Conservation (phyloP, 2,113 vertebrate genomes). For the Tragelaphus imberbis region DNA sequence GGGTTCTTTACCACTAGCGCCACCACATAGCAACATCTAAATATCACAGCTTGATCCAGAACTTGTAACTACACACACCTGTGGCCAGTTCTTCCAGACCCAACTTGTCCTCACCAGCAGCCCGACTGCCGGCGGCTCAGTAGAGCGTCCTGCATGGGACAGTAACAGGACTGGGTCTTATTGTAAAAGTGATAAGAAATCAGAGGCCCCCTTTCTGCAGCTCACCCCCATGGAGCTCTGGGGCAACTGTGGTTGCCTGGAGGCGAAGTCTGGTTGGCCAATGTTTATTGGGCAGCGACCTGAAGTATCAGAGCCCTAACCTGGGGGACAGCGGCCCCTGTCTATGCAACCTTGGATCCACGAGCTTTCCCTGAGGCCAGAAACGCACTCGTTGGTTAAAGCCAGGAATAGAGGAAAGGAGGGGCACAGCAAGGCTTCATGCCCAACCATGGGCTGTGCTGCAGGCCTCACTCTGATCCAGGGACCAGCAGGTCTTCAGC, state of each 20-base stretch:
- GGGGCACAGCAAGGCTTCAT: background rate
- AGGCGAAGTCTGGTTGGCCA: background rate
- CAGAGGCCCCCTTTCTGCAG: background rate
- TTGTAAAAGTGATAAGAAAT: background rate
- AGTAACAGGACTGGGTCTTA: background rate
- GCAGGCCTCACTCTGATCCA: background rate
- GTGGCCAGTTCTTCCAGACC: background rate
- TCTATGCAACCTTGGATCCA: background rate
- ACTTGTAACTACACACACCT: background rate
- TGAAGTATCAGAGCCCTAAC: background rate
- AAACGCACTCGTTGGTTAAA: background rate
- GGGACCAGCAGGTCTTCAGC: background rate
- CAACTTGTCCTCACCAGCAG: background rate
- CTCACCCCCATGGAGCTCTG: background rate
- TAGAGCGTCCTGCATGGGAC: background rate
- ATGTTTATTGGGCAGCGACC: background rate
- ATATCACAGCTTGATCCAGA: background rate
- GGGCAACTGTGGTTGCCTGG: background rate
- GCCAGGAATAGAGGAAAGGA: background rate
- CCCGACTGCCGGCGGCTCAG: rapidly evolving
- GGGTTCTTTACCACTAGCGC: background rate
- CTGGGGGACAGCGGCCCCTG: background rate
- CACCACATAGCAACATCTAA: background rate
- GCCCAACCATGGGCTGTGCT: background rate
- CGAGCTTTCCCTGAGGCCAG: background rate